phyloP scores from a whole-genome alignment of 2,797 vertebrate species.

The Jordanella pulchra region DNA sequence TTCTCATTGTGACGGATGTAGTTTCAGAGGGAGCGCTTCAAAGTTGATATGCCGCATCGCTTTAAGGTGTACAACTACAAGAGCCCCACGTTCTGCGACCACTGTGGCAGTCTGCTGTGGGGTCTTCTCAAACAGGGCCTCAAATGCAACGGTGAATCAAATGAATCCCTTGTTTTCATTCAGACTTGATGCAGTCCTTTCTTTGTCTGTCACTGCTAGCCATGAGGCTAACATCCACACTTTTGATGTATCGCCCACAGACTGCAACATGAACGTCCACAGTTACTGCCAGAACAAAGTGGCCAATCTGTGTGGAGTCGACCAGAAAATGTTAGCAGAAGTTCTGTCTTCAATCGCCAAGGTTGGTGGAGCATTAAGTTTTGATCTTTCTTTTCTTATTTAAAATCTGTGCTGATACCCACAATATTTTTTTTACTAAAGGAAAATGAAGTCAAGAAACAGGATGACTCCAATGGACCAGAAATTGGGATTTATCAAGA shows the following conservation, averaged over 20 bases:
- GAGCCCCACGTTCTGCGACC: slow-evolving; percentile 98
- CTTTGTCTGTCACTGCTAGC: background rate
- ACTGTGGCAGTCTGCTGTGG: slow-evolving; percentile 97
- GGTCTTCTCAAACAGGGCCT: slow-evolving; percentile 92
- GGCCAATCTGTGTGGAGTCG: slow-evolving; percentile 96
- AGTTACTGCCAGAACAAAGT: slow-evolving; percentile 93
- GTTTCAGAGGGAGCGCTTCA: slow-evolving; percentile 98
- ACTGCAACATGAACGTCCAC: slow-evolving; percentile 93
- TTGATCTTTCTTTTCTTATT: background rate
- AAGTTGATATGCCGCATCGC: slow-evolving; percentile 97
- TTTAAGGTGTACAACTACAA: slow-evolving; percentile 94
- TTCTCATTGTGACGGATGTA: slow-evolving; percentile 54
- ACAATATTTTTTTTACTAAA: background rate
- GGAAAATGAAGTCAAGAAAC: slow-evolving; percentile 61
- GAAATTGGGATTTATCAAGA: slow-evolving; percentile 90
- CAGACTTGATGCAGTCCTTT: background rate
- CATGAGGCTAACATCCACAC: background rate
- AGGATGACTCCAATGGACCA: slow-evolving; percentile 70
- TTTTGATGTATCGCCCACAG: slow-evolving; percentile 61
- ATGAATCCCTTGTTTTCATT: background rate
- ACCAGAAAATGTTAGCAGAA: slow-evolving; percentile 96
- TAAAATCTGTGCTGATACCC: background rate
- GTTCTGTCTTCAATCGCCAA: slow-evolving; percentile 90
- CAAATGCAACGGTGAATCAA: slow-evolving; percentile 91
- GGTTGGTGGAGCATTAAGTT: slow-evolving; percentile 70